phyloP scores from a whole-genome alignment of 1,140 invertebrate species.

The Drosophila cardini region DNA sequence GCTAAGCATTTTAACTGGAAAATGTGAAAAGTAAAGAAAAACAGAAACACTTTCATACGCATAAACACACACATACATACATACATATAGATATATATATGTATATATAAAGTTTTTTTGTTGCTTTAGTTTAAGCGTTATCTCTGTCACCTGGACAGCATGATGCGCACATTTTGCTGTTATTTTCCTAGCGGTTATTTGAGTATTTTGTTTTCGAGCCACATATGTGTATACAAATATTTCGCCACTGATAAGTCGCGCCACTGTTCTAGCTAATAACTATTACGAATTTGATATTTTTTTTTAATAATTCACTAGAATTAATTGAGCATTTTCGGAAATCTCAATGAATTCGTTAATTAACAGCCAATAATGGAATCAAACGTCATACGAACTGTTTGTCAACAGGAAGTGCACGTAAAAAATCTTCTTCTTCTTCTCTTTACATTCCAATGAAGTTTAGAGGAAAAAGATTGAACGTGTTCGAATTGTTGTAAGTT shows the following conservation, averaged over 20 bases:
- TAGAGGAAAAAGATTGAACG: not conserved
- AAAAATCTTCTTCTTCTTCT: not conserved
- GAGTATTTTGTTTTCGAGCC: constrained; percentile 14
- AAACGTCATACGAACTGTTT: not conserved
- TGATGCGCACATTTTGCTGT: constrained; percentile 42
- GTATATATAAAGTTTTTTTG: not conserved
- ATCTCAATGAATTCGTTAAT: not conserved
- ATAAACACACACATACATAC: too few species aligned
- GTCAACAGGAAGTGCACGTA: not conserved
- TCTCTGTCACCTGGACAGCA: constrained; percentile 39
- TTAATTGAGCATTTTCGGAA: not conserved
- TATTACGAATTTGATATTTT: not conserved
- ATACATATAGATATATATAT: too few species aligned
- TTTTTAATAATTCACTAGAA: not conserved
- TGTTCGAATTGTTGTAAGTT: not conserved
- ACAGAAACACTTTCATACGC: not conserved
- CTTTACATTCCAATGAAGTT: not conserved
- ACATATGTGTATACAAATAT: not conserved
- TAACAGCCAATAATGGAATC: constrained; percentile 1
- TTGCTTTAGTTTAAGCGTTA: constrained; percentile 2
- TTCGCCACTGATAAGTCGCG: constrained; percentile 29
- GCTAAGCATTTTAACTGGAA: constrained; percentile 16
- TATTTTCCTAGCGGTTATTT: constrained; percentile 37
- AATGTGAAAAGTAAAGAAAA: not conserved
- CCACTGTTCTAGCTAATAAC: not conserved